A percentile compares a stretch with the other conserved stretches of the same genome.
Conservation (phyloP, 2,797 vertebrate genomes). For the Microchirus variegatus region DNA sequence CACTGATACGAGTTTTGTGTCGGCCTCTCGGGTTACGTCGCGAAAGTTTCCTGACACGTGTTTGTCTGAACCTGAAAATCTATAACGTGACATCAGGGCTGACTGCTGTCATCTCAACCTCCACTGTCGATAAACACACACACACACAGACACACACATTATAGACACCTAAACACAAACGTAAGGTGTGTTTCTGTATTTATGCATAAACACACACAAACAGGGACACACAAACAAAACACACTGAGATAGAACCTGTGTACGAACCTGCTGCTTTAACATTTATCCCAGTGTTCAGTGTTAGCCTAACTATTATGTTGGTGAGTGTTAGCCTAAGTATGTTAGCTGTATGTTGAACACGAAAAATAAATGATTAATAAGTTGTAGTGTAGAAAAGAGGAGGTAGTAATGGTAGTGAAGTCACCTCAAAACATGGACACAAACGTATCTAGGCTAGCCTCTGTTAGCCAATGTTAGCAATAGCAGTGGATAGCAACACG, state of each 20-base stretch:
- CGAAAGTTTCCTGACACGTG: not conserved
- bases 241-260: not conserved
- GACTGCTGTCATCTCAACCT: constrained; percentile 58
- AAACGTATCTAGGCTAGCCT: too few species aligned
- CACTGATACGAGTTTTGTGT: constrained; percentile 26
- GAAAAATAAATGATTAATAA: too few species aligned
- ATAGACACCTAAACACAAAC: constrained; percentile 1
- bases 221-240: constrained; percentile 16
- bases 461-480: too few species aligned
- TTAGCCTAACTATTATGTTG: too few species aligned
- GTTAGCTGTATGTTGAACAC: too few species aligned
- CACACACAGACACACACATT: constrained; percentile 16
- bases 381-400: too few species aligned
- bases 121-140: constrained; percentile 23
- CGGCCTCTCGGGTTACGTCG: constrained; percentile 17
- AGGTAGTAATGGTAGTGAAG: too few species aligned
- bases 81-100: constrained; percentile 21
- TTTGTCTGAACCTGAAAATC: constrained; percentile 39
- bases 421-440: too few species aligned
- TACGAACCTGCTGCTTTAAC: constrained; percentile 28
- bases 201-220: not conserved
- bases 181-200: not conserved
- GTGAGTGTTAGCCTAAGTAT: too few species aligned
- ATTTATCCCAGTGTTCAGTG: constrained; percentile 7
- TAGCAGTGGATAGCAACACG: too few species aligned